phyloP scores from a whole-genome alignment of 2,888 invertebrate species.

The Philereme transversata region DNA sequence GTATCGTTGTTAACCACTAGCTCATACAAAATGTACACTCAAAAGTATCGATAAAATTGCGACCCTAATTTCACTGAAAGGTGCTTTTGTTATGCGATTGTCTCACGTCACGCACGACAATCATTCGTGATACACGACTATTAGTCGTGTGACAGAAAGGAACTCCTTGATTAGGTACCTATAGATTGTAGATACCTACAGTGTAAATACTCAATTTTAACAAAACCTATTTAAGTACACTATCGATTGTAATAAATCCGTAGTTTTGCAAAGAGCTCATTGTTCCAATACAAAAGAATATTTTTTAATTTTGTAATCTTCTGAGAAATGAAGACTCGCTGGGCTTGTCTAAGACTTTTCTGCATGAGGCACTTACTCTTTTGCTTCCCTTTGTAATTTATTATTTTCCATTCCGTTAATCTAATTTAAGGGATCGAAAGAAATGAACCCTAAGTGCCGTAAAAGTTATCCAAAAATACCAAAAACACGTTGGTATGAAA shows the following conservation, averaged over 20 bases:
- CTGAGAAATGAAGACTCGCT: constrained; percentile 7
- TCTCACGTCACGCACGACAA: constrained; percentile 25
- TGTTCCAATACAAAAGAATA: constrained; percentile 54
- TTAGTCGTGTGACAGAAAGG: constrained; percentile 31
- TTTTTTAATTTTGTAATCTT: constrained; percentile 8
- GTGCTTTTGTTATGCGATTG: constrained; percentile 21
- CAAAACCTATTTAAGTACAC: neutral
- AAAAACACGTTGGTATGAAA: too few species aligned
- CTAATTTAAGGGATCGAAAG: too few species aligned
- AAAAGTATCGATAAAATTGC: neutral
- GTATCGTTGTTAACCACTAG: constrained; percentile 2
- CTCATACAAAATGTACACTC: constrained; percentile 7
- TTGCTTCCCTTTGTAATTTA: too few species aligned
- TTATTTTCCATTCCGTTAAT: too few species aligned
- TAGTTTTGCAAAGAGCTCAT: constrained; percentile 48
- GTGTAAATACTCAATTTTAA: neutral
- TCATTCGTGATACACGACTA: constrained; percentile 37
- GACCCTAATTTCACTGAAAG: constrained; percentile 8
- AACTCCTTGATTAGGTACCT: constrained; percentile 19
- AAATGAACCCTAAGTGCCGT: too few species aligned
- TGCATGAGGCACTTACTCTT: neutral
- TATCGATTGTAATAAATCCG: constrained; percentile 31
- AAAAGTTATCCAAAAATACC: too few species aligned
- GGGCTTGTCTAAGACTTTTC: neutral
- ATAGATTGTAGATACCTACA: constrained; percentile 14